These are phyloP conservation scores for Anoncus sp. DNA, from an alignment of 2,888 invertebrate species.

Conservation along the genomic window DNA sequence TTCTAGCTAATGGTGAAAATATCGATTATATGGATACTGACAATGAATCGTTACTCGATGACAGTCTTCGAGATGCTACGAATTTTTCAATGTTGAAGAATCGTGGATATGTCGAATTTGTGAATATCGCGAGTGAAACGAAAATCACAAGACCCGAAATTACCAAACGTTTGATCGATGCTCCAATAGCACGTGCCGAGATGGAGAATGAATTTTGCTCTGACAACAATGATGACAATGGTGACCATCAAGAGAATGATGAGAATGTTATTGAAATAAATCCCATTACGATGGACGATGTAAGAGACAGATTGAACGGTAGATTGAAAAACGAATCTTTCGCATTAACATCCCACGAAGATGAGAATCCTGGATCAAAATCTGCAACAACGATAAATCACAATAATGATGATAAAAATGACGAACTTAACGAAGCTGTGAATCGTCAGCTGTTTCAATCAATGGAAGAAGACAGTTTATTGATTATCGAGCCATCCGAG, in stretches of 20 bases:
- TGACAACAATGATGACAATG: no score
- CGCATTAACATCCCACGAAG: background rate
- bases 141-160: background rate
- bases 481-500: slow-evolving; percentile 85
- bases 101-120: slow-evolving; percentile 88
- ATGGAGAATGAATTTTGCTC: slow-evolving; percentile 77
- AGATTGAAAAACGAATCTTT: slow-evolving; percentile 60
- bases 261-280: slow-evolving; percentile 79
- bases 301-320: slow-evolving; percentile 74
- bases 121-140: slow-evolving; percentile 82
- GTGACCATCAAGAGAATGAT: slow-evolving; percentile 69
- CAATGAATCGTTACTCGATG: slow-evolving; percentile 90
- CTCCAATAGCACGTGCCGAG: slow-evolving; percentile 79
- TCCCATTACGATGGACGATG: slow-evolving; percentile 80
- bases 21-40: slow-evolving; percentile 95
- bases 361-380: background rate
- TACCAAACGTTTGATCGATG: slow-evolving; percentile 62
- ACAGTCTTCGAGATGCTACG: slow-evolving; percentile 85
- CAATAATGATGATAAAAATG: slow-evolving; percentile 68
- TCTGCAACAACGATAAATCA: slow-evolving; percentile 5
- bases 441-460: slow-evolving; percentile 76
- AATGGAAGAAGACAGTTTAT: slow-evolving; percentile 86
- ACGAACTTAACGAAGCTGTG: slow-evolving; percentile 82
- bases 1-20: slow-evolving; percentile 86
- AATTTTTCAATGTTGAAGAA: slow-evolving; percentile 85